Percentiles rank a stretch among this genome's conserved stretches.
Evolutionary conservation across 2,888 invertebrate species (phyloP).

Genomic region (Mantis religiosa): DNA sequence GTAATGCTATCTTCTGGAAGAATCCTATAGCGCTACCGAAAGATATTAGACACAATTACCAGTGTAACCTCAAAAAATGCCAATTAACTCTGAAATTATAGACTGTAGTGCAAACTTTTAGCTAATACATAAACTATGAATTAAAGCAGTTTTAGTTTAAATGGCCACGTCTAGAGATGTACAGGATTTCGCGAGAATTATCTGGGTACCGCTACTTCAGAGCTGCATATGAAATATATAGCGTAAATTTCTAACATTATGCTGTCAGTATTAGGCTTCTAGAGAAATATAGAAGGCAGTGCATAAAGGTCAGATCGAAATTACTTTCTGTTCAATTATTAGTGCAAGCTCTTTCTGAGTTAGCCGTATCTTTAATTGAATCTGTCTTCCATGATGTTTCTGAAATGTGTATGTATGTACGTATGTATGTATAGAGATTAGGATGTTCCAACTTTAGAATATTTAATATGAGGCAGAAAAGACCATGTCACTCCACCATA

Average conservation of each 20-base stretch:
- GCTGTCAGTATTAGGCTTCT: neutral
- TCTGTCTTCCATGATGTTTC: neutral
- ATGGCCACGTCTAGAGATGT: neutral
- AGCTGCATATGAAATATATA: neutral
- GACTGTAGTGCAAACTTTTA: too few relatives aligned
- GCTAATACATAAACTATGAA: too few relatives aligned
- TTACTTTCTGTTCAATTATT: neutral
- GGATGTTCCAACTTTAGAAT: neutral
- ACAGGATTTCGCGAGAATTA: neutral
- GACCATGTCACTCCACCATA: neutral
- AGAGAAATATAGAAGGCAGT: neutral
- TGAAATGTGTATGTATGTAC: neutral
- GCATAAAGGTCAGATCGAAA: neutral
- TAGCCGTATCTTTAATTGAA: neutral
- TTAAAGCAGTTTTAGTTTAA: too few relatives aligned
- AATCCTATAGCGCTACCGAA: too few relatives aligned
- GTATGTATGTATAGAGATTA: neutral
- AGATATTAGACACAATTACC: too few relatives aligned
- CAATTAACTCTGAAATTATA: too few relatives aligned
- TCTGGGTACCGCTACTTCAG: neutral
- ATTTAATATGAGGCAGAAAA: neutral
- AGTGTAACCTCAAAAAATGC: too few relatives aligned
- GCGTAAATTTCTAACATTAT: neutral
- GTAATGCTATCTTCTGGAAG: too few relatives aligned
- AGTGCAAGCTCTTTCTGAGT: neutral